Evolutionary conservation across 2,888 invertebrate genomes (phyloP), one percentile per base, ranked within the genome.

Genomic region (Idaea dimidiata): DNA sequence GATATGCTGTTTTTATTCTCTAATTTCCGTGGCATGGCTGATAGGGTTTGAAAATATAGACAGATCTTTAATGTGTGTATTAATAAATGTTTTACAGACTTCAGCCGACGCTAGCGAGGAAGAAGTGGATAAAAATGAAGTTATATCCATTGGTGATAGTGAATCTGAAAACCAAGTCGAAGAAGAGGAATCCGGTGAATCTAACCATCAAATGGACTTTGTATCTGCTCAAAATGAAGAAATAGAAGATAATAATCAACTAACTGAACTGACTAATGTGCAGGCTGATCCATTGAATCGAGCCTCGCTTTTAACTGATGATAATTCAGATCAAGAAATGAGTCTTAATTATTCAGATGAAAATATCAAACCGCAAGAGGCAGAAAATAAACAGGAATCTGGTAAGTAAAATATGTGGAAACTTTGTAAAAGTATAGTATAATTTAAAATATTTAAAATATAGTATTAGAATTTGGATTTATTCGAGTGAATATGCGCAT

Each of bases 251-350:
- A 55, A 61, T 61, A 62, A 66, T 18, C 62, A 62, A 17, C 59
- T 65, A 54, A 62, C 63, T 55, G 3, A 54, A 53, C 3, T 54
- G 31, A 16, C 31, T 60, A 54, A 31, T 43, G 61, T 31, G 31
- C 63, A 65, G 1, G 66, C 59, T n/a, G 83, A 88, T 76, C 79
- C 80, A 14, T 70, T 84, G 24, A 83, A 83, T 61, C 85, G 83
- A 72, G 84, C 77, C 17, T 92, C 92, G 0, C 69, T 91, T 54
- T 70, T 91, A 53, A 91, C 91, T 33, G 91, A 92, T 68, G 92
- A 92, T 72, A 87, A 86, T 67, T 81, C 85, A 0, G 86, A 89
- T 63, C 75, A 82, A 17, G 80, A 81, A 65, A 62, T 83, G 1
- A 75, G 76, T 62, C 77, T 91, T 0, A 82, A 86, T 67, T 88